Evolutionary conservation across 1,140 invertebrate genomes (phyloP).

Genomic region (Laupala kohalensis): DNA sequence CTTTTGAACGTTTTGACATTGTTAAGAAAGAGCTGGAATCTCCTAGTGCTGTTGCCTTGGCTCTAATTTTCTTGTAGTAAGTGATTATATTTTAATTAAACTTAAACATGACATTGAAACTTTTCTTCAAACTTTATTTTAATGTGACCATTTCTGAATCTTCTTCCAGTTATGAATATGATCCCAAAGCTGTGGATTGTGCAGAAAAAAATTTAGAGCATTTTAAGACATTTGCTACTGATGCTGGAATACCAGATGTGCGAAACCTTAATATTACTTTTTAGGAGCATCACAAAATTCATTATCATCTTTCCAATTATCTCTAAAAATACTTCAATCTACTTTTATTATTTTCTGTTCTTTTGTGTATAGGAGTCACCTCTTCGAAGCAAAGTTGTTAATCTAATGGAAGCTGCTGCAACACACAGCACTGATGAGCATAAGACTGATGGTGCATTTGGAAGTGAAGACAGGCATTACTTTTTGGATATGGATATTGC

Average conservation of each 20-base stretch:
- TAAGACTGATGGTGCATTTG: slow-evolving; percentile 36
- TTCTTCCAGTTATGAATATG: slow-evolving; percentile 32
- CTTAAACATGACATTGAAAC: background rate
- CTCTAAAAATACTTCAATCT: background rate
- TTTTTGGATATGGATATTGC: slow-evolving; percentile 48
- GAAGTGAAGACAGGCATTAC: slow-evolving; percentile 44
- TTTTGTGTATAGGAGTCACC: slow-evolving; percentile 26
- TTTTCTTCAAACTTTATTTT: background rate
- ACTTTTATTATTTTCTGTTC: background rate
- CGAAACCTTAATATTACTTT: background rate
- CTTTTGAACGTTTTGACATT: slow-evolving; percentile 26
- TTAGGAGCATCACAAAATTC: too few relatives aligned
- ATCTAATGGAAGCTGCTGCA: slow-evolving; percentile 34
- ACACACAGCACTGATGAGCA: slow-evolving; percentile 47
- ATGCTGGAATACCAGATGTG: slow-evolving; percentile 20
- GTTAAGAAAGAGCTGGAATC: slow-evolving; percentile 24
- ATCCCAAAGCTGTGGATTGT: slow-evolving; percentile 32
- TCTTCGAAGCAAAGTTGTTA: slow-evolving; percentile 32
- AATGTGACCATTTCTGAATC: background rate
- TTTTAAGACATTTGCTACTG: slow-evolving; percentile 31
- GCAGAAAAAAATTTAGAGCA: slow-evolving; percentile 33
- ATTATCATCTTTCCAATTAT: background rate
- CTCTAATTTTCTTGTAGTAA: slow-evolving; percentile 33
- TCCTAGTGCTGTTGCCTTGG: slow-evolving; percentile 25
- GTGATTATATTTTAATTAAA: slow-evolving; percentile 15